These are phyloP conservation scores for Hymenochirus boettgeri DNA, from an alignment of 2,113 vertebrate species.

Conservation along the genomic window DNA sequence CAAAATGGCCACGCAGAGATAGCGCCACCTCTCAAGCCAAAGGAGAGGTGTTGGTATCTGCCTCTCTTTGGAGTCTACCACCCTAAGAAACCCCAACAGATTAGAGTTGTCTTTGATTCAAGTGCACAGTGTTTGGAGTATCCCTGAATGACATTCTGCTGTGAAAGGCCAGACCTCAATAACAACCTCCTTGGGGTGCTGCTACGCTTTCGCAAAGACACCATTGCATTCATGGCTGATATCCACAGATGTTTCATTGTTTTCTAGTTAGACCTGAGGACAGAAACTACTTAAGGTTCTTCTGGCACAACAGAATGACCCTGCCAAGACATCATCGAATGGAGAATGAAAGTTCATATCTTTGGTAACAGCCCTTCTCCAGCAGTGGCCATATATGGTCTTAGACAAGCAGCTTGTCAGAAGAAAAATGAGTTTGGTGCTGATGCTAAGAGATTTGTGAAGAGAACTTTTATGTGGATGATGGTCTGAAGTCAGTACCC, in stretches of 20 bases:
- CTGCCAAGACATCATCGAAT: too few species aligned
- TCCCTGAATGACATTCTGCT: constrained; percentile 6
- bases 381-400: not conserved
- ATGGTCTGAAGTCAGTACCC: not conserved
- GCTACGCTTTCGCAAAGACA: constrained; percentile 4
- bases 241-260: too few species aligned
- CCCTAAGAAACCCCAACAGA: not conserved
- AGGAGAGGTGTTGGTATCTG: constrained; percentile 31
- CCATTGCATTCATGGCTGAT: constrained; percentile 3
- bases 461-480: constrained; percentile 7
- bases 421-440: constrained; percentile 18
- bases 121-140: not conserved
- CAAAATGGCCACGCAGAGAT: constrained; percentile 29
- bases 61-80: not conserved
- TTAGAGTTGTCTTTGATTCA: not conserved
- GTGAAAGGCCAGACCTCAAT: not conserved
- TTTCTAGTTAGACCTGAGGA: too few species aligned
- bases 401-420: not conserved
- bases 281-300: too few species aligned
- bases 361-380: not conserved
- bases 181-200: constrained; percentile 34
- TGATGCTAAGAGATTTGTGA: too few species aligned
- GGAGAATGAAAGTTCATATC: not conserved
- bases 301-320: too few species aligned
- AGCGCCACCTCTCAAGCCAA: constrained; percentile 12